Evolutionary conservation across 2,888 invertebrate species (phyloP).

Genomic region (Tetrapedia diversipes): DNA sequence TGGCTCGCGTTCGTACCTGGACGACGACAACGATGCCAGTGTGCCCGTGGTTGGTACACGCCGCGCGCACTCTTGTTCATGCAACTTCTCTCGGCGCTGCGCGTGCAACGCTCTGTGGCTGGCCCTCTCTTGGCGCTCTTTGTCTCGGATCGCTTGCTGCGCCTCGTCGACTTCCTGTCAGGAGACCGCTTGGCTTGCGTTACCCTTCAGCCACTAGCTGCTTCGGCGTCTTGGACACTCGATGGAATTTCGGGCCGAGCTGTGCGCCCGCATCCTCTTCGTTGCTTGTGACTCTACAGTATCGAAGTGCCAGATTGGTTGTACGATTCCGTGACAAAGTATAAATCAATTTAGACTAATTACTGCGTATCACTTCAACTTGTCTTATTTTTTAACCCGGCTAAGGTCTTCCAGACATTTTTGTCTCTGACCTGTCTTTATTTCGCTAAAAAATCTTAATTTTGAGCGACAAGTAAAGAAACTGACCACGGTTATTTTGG

Average conservation of each 20-base stretch:
- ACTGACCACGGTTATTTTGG: too few relatives aligned
- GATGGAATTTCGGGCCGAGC: not conserved
- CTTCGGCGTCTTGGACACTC: slow-evolving; percentile 22
- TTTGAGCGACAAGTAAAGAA: too few relatives aligned
- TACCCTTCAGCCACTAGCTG: slow-evolving; percentile 20
- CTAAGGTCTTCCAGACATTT: too few relatives aligned
- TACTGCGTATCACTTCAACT: too few relatives aligned
- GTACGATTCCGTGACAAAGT: too few relatives aligned
- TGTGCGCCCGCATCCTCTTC: too few relatives aligned
- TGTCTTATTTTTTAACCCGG: too few relatives aligned
- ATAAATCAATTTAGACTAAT: too few relatives aligned
- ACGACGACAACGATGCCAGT: slow-evolving; percentile 29
- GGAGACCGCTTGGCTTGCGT: slow-evolving; percentile 26
- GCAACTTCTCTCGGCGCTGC: slow-evolving; percentile 15
- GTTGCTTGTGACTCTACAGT: not conserved
- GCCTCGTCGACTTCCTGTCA: slow-evolving; percentile 61
- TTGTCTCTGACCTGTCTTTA: too few relatives aligned
- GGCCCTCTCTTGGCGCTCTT: slow-evolving; percentile 40
- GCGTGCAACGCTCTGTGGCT: too few relatives aligned
- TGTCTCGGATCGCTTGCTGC: slow-evolving; percentile 56
- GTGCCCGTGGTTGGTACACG: slow-evolving; percentile 35
- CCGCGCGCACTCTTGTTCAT: not conserved
- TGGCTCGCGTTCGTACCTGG: slow-evolving; percentile 66
- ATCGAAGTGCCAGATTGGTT: too few relatives aligned
- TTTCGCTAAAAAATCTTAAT: too few relatives aligned